Conservation (phyloP, 2,113 vertebrate species). For the Dromas ardeola region DNA sequence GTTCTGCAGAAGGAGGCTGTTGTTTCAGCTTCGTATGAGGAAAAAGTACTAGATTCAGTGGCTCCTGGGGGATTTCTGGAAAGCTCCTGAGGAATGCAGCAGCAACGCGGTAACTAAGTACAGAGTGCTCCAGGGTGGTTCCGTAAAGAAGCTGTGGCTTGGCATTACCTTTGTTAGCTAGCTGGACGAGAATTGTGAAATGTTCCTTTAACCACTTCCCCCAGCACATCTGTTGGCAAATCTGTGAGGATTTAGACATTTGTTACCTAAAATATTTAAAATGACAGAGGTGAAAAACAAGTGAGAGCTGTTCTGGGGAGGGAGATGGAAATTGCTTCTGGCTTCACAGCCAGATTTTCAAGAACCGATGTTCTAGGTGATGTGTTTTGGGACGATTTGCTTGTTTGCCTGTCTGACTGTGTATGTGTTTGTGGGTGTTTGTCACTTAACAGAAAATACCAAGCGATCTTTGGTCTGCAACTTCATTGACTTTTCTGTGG, state of each 20-base stretch:
- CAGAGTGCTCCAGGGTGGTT: slow-evolving; percentile 55
- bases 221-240: slow-evolving; percentile 49
- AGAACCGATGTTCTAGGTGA: not conserved
- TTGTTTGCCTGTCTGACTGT: not conserved
- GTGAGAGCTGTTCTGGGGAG: not conserved
- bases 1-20: slow-evolving; percentile 56
- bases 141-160: slow-evolving; percentile 46
- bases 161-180: slow-evolving; percentile 37
- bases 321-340: not conserved
- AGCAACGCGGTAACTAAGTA: not conserved
- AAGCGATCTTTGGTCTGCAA: not conserved
- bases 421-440: not conserved
- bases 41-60: slow-evolving; percentile 27
- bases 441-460: not conserved
- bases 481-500: not conserved
- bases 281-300: not conserved
- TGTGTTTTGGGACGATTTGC: not conserved
- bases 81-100: slow-evolving; percentile 60
- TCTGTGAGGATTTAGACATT: slow-evolving; percentile 15
- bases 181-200: not conserved
- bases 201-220: slow-evolving; percentile 34
- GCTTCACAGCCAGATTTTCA: not conserved
- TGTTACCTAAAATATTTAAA: slow-evolving; percentile 17
- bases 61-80: slow-evolving; percentile 57
- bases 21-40: slow-evolving; percentile 36